Evolutionary conservation across 2,113 vertebrate species (phyloP), one percentile per base, ranked within the genome.

Genomic region (Hucho hucho): DNA sequence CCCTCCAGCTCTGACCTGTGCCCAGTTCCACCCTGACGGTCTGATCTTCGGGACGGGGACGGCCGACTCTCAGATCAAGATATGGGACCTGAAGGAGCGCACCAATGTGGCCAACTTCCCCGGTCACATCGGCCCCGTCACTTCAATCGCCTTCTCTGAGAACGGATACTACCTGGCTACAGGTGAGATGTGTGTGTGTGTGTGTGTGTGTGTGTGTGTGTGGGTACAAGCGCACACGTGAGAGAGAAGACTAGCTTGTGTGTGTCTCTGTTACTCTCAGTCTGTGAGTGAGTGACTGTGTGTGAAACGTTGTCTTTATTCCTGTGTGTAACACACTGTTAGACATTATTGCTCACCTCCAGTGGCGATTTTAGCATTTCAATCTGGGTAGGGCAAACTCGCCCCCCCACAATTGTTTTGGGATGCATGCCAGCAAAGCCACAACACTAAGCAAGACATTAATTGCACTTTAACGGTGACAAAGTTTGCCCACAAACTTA

Each of bases 31-130:
- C 79, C 95, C 95, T 0, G 95, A 96, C 0, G 95, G 95, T 0
- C 93, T 96, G 77, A 96, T 96, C 84, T 96, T 96, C 58, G 95
- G 95, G 1, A 96, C 95, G 0, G 95, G 95, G 20, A 96, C 95
- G 0, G 94, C 95, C 82, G 95, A 96, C 46, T 96, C 95, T 1
- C 95, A 96, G 86, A 96, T 96, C 86, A 96, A 96, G 88, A 96
- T 96, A 73, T 96, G 95, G 95, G 95, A 96, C 83, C 82, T 96
- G 83, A 96, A 96, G 94, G 95, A 96, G 78, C 92, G 95, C 22
- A 96, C 95, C 83, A 96, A 96, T 0, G 95, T 96, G 79, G 95
- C 95, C 76, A 96, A 96, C 76, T 96, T 96, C 90, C 95, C 95
- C 0, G 95, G 95, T 0, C 95, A 96, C 86, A 94, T 95, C 0